These are phyloP conservation scores for Spodoptera litura DNA, from an alignment of 1,140 invertebrate genomes.

Conservation along the genomic window DNA sequence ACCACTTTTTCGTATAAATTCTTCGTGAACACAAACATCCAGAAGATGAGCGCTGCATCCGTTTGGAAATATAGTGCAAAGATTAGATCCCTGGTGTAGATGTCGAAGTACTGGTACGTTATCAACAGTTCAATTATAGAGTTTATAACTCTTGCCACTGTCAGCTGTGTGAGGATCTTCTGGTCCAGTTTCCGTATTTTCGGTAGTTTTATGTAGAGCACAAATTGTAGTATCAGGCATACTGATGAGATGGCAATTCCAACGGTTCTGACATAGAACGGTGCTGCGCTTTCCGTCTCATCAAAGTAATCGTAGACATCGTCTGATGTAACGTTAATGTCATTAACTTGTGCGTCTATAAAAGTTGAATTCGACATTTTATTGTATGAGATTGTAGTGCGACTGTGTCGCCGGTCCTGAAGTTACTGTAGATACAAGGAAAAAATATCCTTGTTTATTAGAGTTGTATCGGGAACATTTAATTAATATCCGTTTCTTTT, in stretches of 20 bases:
- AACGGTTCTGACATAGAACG: neutral
- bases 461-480: no score
- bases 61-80: slow-evolving; percentile 57
- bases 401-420: no score
- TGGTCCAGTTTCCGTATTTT: slow-evolving; percentile 68
- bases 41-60: slow-evolving; percentile 58
- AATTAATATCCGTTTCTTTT: no score
- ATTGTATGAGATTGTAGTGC: no score
- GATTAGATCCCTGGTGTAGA: neutral
- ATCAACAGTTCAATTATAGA: slow-evolving; percentile 58
- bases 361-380: no score
- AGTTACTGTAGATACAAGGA: no score
- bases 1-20: slow-evolving; percentile 70
- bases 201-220: slow-evolving; percentile 51
- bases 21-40: slow-evolving; percentile 71
- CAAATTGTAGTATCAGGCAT: slow-evolving; percentile 54
- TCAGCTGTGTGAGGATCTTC: slow-evolving; percentile 63
- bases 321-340: no score
- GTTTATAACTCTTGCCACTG: slow-evolving; percentile 60
- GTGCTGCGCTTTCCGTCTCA: neutral
- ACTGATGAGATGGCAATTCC: slow-evolving; percentile 58
- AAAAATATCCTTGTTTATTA: no score
- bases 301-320: no score
- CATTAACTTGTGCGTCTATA: no score
- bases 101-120: slow-evolving; percentile 4